Evolutionary conservation across 35 echinoderm and acorn worm genomes (phyloP), one percentile per base, ranked within the genome.

Genomic region (Amphiura filiformis): DNA sequence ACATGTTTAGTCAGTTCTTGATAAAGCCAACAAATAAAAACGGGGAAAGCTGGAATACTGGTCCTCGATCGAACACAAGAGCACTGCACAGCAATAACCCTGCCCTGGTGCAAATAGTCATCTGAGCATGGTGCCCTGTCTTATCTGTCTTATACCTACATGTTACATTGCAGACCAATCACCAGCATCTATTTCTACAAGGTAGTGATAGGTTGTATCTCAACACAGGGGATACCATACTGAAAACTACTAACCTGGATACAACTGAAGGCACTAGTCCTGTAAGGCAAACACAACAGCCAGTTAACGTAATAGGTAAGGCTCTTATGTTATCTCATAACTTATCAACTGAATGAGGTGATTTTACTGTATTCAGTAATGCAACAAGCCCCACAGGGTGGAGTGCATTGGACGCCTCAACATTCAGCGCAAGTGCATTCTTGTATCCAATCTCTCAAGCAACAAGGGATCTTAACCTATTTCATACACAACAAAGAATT

Each of bases 141-240:
- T n/a, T n/a, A n/a, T n/a, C n/a, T n/a, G n/a, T n/a, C n/a, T n/a
- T n/a, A n/a, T n/a, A n/a, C n/a, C n/a, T n/a, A n/a, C n/a, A n/a
- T n/a, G n/a, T 30, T 80, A 70, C 41, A 0, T 79, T 77, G 13
- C 92, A 98, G 96, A 79, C 92, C 44, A 98, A 98, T 56, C 93
- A 94, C 87, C 92, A 98, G 79, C 96, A 98, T 77, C 86, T 98
- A 77, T 92, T 98, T 33, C 92, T n/a, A 26, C 96, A 94, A 94
- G 96, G 96, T 28, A 92, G 92, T 56, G 93, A 91, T 35, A 89
- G 82, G 33, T 57, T 94, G 0, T 94, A 99, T 78, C 76, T 99
- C 0, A 95, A 93, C 42, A 92, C 90, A 23, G 93, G 93, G 57
- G 96, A 93, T 37, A 89, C 96, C 11, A 88, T 99, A 77, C 85